Conservation (phyloP, 2,888 invertebrate species). For the Cinara cedri region DNA sequence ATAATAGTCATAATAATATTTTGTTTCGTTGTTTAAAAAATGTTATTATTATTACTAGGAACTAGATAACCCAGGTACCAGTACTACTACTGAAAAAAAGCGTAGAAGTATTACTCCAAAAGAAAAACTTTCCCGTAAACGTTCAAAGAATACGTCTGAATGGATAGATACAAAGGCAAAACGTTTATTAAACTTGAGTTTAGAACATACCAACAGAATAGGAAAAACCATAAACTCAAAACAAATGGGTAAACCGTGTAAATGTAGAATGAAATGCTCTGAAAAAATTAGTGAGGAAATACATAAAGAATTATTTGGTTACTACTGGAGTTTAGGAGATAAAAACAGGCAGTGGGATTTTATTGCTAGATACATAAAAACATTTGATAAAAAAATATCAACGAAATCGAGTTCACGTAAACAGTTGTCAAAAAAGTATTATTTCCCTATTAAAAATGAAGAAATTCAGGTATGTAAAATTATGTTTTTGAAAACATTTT, state of each 20-base stretch:
- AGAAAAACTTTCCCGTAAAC: background rate
- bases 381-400: background rate
- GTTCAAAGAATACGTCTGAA: background rate
- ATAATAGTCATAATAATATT: background rate
- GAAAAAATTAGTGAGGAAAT: slow-evolving; percentile 9
- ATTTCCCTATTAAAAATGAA: background rate
- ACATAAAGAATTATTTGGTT: background rate
- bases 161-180: background rate
- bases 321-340: slow-evolving; percentile 18
- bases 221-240: background rate
- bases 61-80: background rate
- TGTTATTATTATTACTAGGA: background rate
- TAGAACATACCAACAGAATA: background rate
- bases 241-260: slow-evolving; percentile 14
- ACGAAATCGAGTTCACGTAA: background rate
- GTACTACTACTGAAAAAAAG: background rate
- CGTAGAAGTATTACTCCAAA: background rate
- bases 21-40: background rate
- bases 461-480: background rate
- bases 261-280: slow-evolving; percentile 14
- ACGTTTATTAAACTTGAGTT: background rate
- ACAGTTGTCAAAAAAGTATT: background rate
- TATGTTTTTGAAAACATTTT: slow-evolving; percentile 3
- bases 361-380: slow-evolving; percentile 1
- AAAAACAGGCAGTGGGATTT: slow-evolving; percentile 8